phyloP scores from a whole-genome alignment of 1,140 invertebrate genomes.

The Atta cephalotes region DNA sequence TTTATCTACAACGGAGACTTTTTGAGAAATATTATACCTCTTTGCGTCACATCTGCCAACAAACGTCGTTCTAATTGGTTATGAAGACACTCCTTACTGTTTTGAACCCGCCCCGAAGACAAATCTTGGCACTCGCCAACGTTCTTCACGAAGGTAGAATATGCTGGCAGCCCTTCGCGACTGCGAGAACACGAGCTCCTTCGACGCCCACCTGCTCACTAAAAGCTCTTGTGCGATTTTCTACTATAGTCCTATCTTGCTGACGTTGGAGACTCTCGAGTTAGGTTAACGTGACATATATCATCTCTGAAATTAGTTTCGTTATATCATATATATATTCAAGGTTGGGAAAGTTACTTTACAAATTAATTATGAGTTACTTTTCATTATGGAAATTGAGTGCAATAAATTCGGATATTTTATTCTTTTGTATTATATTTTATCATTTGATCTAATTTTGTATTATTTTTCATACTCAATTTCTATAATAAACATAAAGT shows the following conservation, averaged over 20 bases:
- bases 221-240: slow-evolving; percentile 32
- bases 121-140: slow-evolving; percentile 32
- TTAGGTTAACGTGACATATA: neutral
- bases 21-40: neutral
- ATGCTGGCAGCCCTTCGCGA: slow-evolving; percentile 35
- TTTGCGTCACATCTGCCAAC: slow-evolving; percentile 26
- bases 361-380: too few species aligned
- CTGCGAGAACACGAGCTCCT: slow-evolving; percentile 36
- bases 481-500: too few species aligned
- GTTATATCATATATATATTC: too few species aligned
- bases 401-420: too few species aligned
- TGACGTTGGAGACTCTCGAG: neutral
- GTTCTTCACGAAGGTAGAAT: slow-evolving; percentile 28
- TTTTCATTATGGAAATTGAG: too few species aligned
- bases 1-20: neutral
- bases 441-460: too few species aligned
- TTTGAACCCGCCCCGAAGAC: slow-evolving; percentile 46
- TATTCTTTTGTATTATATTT: too few species aligned
- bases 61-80: slow-evolving; percentile 40
- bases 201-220: slow-evolving; percentile 16
- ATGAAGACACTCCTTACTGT: slow-evolving; percentile 21
- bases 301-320: neutral
- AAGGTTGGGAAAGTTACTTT: too few species aligned
- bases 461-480: too few species aligned
- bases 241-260: slow-evolving; percentile 2